Base-by-base conservation (phyloP, 2,797 vertebrate genomes). In the Heliangelus exortis region DNA sequence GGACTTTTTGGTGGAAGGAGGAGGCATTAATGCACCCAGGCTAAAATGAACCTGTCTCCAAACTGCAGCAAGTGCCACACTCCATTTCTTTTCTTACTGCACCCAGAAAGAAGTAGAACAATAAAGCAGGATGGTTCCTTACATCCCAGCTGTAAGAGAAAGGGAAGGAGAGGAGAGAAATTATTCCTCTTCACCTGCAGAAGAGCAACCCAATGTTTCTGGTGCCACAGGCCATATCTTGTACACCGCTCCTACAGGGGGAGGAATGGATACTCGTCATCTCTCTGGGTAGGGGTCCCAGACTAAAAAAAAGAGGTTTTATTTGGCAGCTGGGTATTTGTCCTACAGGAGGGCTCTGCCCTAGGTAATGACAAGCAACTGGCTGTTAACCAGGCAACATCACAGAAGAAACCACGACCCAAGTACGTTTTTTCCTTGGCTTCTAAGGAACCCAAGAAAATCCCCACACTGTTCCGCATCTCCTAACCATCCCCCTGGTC, bases 61-160 rank as follows among this genome's bases (percentile, higher is more conserved):
- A 68, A 28, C 13, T 71, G 31, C 65, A 57, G 28, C 50, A 88
- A 61, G n/a, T 31, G 20, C 17, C 34, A 18, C 18, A 80, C 31
- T 15, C 45, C 26, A 61, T 39, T 33, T 57, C 1, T 0, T 16
- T 54, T 51, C 57, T 59, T 36, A 73, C 0, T 23, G 6, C 8
- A 43, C 9, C 5, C 1, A 0, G 16, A n/a, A 41, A 71, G 47
- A 53, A 33, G 26, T 0, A 59, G 25, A 45, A 82, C 89, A 84
- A 68, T 9, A 15, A 14, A 47, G n/a, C 15, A 83, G 29, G 13
- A 51, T 33, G 9, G 12, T 23, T 75, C 31, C 28, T 78, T 68
- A 31, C 4, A 78, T 89, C 22, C 58, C 34, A 67, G 34, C 22
- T 53, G 10, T 2, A n/a, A 31, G 6, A 47, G 36, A 86, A 78